Percentiles rank a stretch among this genome's conserved stretches.
These are phyloP conservation scores for Tolmerus cingulatus DNA, from an alignment of 2,888 invertebrate species.

Conservation along the genomic window DNA sequence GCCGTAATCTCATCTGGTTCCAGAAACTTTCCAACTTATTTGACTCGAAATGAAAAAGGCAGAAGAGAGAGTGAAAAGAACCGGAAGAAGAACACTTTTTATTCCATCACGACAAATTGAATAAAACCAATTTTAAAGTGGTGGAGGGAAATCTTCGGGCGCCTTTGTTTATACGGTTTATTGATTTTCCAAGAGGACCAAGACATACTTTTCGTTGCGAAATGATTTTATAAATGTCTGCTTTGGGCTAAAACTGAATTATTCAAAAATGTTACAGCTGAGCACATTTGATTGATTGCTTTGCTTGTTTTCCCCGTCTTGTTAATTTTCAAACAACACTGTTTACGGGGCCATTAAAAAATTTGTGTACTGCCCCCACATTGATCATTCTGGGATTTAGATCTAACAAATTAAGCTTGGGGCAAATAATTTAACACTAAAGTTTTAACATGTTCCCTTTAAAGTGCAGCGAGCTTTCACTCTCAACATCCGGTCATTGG, in stretches of 20 bases:
- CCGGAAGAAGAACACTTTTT: constrained; percentile 28
- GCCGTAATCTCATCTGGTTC: constrained; percentile 30
- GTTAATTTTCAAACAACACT: not conserved
- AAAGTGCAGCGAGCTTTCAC: no score
- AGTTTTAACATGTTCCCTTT: not conserved
- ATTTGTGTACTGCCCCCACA: not conserved
- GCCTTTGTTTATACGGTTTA: constrained; percentile 32
- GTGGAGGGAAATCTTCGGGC: not conserved
- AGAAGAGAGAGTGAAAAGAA: constrained; percentile 11
- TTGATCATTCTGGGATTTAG: not conserved
- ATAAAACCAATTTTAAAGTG: constrained; percentile 36
- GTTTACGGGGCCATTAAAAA: not conserved
- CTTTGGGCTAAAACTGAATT: not conserved
- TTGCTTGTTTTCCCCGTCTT: not conserved
- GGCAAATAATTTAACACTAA: not conserved
- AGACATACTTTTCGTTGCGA: not conserved
- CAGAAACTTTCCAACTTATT: constrained; percentile 29
- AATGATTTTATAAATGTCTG: constrained; percentile 8
- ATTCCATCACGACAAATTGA: constrained; percentile 37
- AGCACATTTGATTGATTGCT: not conserved
- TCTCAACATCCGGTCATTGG: no score
- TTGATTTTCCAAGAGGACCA: constrained; percentile 4
- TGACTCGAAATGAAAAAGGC: constrained; percentile 5
- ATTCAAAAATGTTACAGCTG: not conserved
- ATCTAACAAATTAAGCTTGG: not conserved